These are phyloP conservation scores for Pseudorhombus dupliciocellatus DNA, from an alignment of 2,113 vertebrate species.

Conservation along the genomic window DNA sequence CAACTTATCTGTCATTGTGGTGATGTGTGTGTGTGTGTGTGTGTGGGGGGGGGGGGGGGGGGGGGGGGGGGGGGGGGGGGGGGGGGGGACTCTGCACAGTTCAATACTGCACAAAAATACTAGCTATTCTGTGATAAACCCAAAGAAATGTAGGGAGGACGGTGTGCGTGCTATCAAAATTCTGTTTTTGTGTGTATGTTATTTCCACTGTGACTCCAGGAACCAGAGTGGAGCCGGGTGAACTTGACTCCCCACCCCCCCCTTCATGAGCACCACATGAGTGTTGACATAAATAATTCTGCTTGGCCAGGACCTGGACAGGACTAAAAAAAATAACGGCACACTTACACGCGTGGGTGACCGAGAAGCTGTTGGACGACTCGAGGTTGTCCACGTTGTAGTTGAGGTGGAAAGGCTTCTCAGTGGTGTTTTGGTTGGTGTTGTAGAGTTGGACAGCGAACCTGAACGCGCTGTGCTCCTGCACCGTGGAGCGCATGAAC, in stretches of 20 bases:
- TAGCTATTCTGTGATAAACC: neutral
- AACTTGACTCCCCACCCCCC: constrained; percentile 27
- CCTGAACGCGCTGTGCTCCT: constrained; percentile 99
- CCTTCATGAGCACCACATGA: constrained; percentile 26
- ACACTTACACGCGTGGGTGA: constrained; percentile 99
- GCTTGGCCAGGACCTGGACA: constrained; percentile 32
- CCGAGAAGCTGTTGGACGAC: constrained; percentile 99
- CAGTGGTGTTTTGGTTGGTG: constrained; percentile 99
- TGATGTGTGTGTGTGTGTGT: too few relatives aligned
- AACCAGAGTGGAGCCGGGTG: constrained; percentile 22
- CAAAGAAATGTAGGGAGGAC: neutral
- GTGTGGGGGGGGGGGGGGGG: too few relatives aligned
- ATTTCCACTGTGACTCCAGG: constrained; percentile 15
- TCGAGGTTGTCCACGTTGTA: constrained; percentile 99
- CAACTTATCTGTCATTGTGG: constrained; percentile 48
- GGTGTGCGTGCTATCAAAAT: neutral
- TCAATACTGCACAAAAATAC: neutral
- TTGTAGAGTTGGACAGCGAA: constrained; percentile 99
- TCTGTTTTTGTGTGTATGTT: neutral
- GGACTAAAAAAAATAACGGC: constrained; percentile 59
- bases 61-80: too few relatives aligned
- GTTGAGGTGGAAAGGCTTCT: constrained; percentile 98
- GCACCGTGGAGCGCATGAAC: constrained; percentile 98
- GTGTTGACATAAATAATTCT: constrained; percentile 60
- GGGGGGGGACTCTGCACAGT: too few relatives aligned